phyloP scores from a whole-genome alignment of 2,797 vertebrate genomes.

The Selene dorsalis region DNA sequence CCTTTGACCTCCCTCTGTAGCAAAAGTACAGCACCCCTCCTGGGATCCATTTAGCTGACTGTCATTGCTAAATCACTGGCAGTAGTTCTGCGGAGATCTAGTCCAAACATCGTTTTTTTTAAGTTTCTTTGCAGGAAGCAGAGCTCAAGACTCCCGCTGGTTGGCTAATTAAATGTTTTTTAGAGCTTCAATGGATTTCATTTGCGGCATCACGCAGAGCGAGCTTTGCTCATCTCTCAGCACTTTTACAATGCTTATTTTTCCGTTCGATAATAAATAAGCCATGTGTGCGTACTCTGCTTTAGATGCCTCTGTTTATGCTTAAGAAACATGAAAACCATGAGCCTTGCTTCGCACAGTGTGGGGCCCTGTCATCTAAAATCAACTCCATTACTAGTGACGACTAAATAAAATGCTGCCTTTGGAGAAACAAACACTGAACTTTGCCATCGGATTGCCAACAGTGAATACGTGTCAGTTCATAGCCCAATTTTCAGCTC shows the following conservation, averaged over 20 bases:
- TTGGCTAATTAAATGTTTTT: background rate
- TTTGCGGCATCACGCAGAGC: conserved; percentile 19
- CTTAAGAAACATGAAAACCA: background rate
- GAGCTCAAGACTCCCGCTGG: conserved; percentile 5
- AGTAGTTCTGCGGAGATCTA: background rate
- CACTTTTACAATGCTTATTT: background rate
- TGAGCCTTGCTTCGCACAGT: background rate
- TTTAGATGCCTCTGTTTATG: background rate
- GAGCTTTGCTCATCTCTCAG: conserved; percentile 11
- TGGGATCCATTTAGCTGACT: background rate
- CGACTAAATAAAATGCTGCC: background rate
- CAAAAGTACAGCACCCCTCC: background rate
- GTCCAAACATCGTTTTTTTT: conserved; percentile 3
- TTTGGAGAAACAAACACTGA: background rate
- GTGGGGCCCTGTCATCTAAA: background rate
- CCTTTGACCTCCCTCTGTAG: conserved; percentile 11
- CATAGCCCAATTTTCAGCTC: background rate
- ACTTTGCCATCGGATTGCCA: background rate
- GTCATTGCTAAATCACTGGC: background rate
- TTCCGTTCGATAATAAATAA: background rate
- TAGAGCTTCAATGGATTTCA: conserved; percentile 16
- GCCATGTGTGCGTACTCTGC: background rate
- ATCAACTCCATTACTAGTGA: background rate
- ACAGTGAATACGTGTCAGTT: background rate
- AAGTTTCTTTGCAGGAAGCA: conserved; percentile 3